Evolutionary conservation across 2,888 invertebrate genomes (phyloP).

Genomic region (Malacosoma neustria): DNA sequence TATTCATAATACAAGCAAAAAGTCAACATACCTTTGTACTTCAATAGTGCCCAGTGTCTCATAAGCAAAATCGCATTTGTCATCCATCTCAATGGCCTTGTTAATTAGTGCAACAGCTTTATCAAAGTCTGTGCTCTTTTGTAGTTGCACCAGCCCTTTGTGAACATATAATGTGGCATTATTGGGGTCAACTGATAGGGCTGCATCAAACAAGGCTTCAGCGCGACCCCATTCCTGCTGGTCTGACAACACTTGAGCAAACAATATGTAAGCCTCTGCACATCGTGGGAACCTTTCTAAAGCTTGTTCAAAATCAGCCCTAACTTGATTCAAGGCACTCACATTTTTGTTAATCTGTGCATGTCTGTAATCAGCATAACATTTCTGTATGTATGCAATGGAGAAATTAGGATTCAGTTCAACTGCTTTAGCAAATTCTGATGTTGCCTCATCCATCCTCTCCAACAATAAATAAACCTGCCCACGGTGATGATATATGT

Average conservation of each 20-base stretch:
- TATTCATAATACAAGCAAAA: too few species aligned
- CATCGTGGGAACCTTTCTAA: conserved; percentile 88
- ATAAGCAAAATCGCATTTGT: conserved; percentile 95
- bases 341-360: conserved; percentile 77
- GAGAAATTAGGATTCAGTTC: conserved; percentile 88
- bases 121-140: conserved; percentile 89
- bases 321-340: conserved; percentile 76
- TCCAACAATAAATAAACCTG: conserved; percentile 90
- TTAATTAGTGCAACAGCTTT: conserved; percentile 85
- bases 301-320: conserved; percentile 83
- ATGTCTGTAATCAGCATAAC: conserved; percentile 89
- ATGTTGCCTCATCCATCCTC: conserved; percentile 84
- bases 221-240: conserved; percentile 89
- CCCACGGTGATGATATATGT: conserved; percentile 94
- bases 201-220: conserved; percentile 86
- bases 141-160: conserved; percentile 86
- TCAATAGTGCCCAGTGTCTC: conserved; percentile 96
- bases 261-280: conserved; percentile 90
- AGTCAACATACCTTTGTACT: conserved; percentile 88
- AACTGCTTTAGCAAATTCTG: conserved; percentile 89
- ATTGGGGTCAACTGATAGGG: conserved; percentile 85
- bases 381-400: conserved; percentile 91
- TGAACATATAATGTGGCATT: conserved; percentile 93
- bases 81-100: conserved; percentile 89
- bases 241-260: conserved; percentile 93